Evolutionary conservation across 2,113 vertebrate genomes (phyloP).

Genomic region (Antechinus stuartii): DNA sequence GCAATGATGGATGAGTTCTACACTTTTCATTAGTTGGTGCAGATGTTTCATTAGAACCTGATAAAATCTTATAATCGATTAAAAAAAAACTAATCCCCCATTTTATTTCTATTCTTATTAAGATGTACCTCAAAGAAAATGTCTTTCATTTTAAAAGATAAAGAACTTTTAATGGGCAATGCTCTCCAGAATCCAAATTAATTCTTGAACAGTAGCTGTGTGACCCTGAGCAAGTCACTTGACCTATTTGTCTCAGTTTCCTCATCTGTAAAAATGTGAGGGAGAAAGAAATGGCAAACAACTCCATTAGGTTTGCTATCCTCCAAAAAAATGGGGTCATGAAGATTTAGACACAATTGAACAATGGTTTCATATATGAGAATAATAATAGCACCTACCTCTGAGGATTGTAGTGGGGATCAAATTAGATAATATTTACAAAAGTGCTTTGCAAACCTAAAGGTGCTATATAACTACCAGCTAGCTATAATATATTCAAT

Average conservation of each 20-base stretch:
- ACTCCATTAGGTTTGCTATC: neutral
- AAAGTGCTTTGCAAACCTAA: neutral
- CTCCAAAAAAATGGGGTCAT: neutral
- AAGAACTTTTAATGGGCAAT: constrained; percentile 19
- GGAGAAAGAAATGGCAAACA: neutral
- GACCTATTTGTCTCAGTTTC: neutral
- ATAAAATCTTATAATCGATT: neutral
- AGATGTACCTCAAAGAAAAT: neutral
- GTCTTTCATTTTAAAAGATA: constrained; percentile 34
- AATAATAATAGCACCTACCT: neutral
- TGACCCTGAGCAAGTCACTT: neutral
- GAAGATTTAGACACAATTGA: neutral
- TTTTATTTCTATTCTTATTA: neutral
- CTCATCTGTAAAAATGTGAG: neutral
- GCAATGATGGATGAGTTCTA: neutral
- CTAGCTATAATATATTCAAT: neutral
- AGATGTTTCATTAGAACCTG: constrained; percentile 23
- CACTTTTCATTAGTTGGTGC: neutral
- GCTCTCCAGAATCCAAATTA: neutral
- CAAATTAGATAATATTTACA: neutral
- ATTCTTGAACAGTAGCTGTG: neutral
- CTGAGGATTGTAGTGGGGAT: neutral
- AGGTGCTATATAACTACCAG: neutral
- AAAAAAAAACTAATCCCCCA: neutral
- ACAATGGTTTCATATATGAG: neutral